A percentile compares a stretch with the other conserved stretches of the same genome.
phyloP scores from a whole-genome alignment of 1,140 invertebrate genomes.

The Bombus huntii region DNA sequence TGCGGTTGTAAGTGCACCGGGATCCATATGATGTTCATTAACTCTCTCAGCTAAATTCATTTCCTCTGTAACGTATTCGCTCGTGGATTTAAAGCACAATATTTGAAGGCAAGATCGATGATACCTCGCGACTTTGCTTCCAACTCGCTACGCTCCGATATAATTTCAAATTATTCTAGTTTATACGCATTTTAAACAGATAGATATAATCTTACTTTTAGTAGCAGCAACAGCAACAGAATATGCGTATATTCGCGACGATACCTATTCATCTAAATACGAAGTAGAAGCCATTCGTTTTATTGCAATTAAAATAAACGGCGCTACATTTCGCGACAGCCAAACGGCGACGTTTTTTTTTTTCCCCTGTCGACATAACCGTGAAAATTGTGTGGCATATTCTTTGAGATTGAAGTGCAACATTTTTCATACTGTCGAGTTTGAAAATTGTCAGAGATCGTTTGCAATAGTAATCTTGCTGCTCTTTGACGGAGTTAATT shows the following conservation, averaged over 20 bases:
- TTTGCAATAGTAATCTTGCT: not conserved
- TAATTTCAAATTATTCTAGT: too few species aligned
- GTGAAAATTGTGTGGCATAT: not conserved
- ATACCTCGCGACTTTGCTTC: not conserved
- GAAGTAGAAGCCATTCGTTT: too few species aligned
- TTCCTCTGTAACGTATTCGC: not conserved
- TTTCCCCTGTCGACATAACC: not conserved
- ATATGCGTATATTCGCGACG: too few species aligned
- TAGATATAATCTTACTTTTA: too few species aligned
- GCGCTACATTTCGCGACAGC: too few species aligned
- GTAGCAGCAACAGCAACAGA: too few species aligned
- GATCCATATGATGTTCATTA: conserved; percentile 16
- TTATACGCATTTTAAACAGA: too few species aligned
- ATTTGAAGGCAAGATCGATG: not conserved
- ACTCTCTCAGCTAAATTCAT: not conserved
- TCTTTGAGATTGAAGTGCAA: not conserved
- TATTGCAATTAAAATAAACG: too few species aligned
- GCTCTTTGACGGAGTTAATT: conserved; percentile 7
- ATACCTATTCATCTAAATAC: too few species aligned
- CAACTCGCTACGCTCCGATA: not conserved
- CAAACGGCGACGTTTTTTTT: too few species aligned
- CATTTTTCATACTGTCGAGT: not conserved
- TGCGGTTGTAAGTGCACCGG: not conserved
- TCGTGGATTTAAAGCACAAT: not conserved
- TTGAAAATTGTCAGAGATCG: conserved; percentile 11